These are phyloP conservation scores for Linnaemya vulpina DNA, from an alignment of 2,888 invertebrate genomes.

Conservation along the genomic window DNA sequence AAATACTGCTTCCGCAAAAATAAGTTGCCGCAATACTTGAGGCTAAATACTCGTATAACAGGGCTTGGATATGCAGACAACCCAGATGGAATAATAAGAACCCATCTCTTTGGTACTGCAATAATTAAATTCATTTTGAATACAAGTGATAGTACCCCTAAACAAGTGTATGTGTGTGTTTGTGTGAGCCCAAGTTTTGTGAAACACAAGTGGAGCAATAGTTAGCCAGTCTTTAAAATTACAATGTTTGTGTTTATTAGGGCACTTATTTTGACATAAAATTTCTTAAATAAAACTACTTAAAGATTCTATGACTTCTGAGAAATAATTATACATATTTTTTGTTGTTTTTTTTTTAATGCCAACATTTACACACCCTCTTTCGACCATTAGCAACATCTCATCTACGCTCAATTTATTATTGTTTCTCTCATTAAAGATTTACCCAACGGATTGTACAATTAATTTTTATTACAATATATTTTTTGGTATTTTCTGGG, in stretches of 20 bases:
- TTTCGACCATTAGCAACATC: constrained; percentile 1
- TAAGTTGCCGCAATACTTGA: constrained; percentile 10
- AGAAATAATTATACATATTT: constrained; percentile 59
- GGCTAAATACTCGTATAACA: constrained; percentile 19
- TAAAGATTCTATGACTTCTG: constrained; percentile 65
- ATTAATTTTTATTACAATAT: constrained; percentile 51
- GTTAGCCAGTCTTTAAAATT: constrained; percentile 46
- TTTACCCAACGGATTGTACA: constrained; percentile 23
- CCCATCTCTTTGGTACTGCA: constrained; percentile 1
- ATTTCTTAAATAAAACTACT: constrained; percentile 54
- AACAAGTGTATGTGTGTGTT: not conserved
- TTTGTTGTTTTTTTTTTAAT: constrained; percentile 39
- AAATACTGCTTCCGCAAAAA: not conserved
- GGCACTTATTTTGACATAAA: constrained; percentile 61
- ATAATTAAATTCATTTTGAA: constrained; percentile 5
- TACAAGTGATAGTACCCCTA: constrained; percentile 8
- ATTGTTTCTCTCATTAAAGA: not conserved
- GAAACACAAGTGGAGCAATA: constrained; percentile 15
- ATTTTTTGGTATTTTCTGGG: not conserved
- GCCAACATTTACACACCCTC: constrained; percentile 64
- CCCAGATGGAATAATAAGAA: constrained; percentile 10
- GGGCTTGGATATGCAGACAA: constrained; percentile 11
- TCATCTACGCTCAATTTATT: not conserved
- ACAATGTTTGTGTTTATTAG: constrained; percentile 57
- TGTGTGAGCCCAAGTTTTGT: not conserved